A percentile compares a stretch with the other conserved stretches of the same genome.
phyloP scores from a whole-genome alignment of 2,797 vertebrate species.

The Tadarida brasiliensis region DNA sequence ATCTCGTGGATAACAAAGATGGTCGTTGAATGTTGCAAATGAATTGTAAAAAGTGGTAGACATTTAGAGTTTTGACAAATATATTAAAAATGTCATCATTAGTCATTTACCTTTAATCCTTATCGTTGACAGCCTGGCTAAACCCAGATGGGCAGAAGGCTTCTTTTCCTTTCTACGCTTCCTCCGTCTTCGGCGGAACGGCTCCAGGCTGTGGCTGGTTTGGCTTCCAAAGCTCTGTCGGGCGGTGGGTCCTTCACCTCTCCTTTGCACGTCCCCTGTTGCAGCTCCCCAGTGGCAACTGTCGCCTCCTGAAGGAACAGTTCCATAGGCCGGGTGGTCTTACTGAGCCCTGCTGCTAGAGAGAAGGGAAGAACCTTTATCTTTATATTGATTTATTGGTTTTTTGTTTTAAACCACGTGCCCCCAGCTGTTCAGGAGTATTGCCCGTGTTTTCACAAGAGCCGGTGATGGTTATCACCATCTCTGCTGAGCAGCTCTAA shows the following conservation, averaged over 20 bases:
- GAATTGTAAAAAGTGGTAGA: neutral
- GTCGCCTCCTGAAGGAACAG: neutral
- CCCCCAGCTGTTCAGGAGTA: neutral
- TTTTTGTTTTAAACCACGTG: neutral
- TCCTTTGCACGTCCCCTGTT: rapidly evolving
- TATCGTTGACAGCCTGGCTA: neutral
- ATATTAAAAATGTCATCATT: neutral
- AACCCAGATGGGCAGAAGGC: neutral
- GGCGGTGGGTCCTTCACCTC: neutral
- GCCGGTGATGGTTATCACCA: neutral
- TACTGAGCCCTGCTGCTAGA: neutral
- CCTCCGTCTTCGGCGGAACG: neutral
- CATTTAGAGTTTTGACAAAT: slow-evolving; percentile 40
- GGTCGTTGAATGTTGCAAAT: neutral
- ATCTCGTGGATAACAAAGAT: neutral
- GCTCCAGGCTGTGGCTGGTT: neutral
- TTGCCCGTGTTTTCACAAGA: neutral
- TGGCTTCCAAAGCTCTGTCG: neutral
- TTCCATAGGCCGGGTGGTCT: neutral
- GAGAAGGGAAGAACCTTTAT: neutral
- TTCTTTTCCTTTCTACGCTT: neutral
- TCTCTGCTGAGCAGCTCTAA: neutral
- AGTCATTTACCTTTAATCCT: neutral
- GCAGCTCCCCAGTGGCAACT: neutral
- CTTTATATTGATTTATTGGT: neutral